phyloP scores from a whole-genome alignment of 2,113 vertebrate genomes.

The Cricetomys ansorgei region DNA sequence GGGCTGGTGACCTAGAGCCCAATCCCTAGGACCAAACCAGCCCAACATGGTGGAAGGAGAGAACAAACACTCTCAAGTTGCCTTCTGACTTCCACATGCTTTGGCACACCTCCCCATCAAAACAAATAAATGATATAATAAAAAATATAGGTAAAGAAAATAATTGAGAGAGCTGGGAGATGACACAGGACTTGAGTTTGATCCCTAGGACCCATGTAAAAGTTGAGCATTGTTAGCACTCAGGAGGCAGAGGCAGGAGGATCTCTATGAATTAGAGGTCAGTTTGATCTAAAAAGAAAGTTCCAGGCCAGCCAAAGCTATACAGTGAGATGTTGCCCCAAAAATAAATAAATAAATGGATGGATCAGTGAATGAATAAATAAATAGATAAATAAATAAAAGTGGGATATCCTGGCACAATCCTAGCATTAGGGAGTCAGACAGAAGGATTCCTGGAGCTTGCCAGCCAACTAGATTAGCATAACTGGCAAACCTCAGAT shows the following conservation, averaged over 20 bases:
- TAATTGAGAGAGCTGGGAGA: not conserved
- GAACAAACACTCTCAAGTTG: not conserved
- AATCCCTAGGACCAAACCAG: not conserved
- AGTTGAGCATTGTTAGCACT: not conserved
- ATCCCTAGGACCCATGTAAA: not conserved
- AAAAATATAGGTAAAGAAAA: not conserved
- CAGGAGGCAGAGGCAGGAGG: not conserved
- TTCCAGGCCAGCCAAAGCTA: not conserved
- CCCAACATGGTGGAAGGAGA: not conserved
- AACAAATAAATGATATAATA: not conserved
- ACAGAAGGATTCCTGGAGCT: not conserved
- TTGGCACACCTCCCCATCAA: not conserved
- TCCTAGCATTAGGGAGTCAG: not conserved
- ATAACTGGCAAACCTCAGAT: not conserved
- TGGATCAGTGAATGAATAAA: not conserved
- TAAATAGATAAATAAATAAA: no score
- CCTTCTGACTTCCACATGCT: not conserved
- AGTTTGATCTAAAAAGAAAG: not conserved
- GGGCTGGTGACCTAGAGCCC: not conserved
- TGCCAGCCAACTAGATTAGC: not conserved
- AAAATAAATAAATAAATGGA: not conserved
- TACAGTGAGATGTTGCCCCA: not conserved
- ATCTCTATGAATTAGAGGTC: not conserved
- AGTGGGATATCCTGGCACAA: not conserved
- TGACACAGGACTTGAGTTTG: not conserved